Evolutionary conservation across 1,140 invertebrate species (phyloP).

Genomic region (Homarus americanus): DNA sequence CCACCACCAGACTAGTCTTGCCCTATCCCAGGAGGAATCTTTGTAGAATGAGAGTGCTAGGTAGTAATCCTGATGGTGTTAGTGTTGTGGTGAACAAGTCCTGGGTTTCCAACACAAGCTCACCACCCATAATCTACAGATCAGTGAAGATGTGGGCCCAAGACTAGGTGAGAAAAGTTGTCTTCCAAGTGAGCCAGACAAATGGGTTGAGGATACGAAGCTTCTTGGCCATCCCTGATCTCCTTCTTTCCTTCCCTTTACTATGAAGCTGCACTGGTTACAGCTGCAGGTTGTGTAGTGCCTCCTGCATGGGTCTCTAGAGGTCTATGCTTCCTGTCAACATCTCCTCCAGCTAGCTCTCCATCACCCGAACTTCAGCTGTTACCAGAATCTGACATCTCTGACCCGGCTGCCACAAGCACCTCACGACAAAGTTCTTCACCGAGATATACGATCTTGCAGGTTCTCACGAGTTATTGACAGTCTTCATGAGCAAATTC

Average conservation of each 20-base stretch:
- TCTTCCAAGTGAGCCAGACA: neutral
- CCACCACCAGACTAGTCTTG: neutral
- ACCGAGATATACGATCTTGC: neutral
- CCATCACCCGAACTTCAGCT: neutral
- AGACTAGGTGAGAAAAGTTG: neutral
- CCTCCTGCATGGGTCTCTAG: neutral
- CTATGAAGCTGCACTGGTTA: neutral
- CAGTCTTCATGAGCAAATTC: neutral
- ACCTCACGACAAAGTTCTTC: neutral
- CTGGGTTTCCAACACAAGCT: neutral
- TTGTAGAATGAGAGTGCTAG: neutral
- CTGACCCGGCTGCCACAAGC: neutral
- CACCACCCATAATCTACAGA: neutral
- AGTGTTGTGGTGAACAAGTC: neutral
- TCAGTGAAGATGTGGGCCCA: neutral
- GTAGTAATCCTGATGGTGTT: too few species aligned
- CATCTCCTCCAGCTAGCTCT: neutral
- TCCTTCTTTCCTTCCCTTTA: neutral
- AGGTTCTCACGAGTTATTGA: neutral
- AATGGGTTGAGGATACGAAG: neutral
- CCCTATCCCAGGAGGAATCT: neutral
- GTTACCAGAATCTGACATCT: neutral
- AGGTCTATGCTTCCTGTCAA: neutral
- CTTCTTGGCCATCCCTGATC: neutral
- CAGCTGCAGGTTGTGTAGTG: neutral